phyloP scores from a whole-genome alignment of 2,797 vertebrate genomes.

The Sebastes steindachneri region DNA sequence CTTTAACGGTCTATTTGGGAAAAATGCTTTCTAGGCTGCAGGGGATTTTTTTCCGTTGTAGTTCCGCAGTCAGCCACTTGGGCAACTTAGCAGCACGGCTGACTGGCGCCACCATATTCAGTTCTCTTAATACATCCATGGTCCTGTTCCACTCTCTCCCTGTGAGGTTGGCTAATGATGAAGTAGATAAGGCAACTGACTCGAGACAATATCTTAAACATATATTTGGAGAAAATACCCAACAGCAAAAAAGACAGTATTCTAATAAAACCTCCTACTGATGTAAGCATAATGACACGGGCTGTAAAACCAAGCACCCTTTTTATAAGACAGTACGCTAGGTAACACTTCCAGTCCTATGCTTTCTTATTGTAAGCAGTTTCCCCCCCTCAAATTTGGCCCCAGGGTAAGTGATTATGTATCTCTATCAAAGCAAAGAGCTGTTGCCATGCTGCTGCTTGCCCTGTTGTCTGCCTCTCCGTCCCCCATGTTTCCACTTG shows the following conservation, averaged over 20 bases:
- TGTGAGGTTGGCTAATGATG: not conserved
- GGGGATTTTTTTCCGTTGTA: not conserved
- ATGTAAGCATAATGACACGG: not conserved
- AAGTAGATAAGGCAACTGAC: constrained; percentile 2
- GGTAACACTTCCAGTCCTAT: not conserved
- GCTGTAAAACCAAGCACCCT: constrained; percentile 14
- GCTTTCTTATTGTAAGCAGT: constrained; percentile 3
- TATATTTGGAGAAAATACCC: constrained; percentile 8
- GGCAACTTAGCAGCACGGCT: not conserved
- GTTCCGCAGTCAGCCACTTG: not conserved
- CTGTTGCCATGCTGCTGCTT: constrained; percentile 48
- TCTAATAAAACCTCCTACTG: not conserved
- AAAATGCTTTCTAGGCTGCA: not conserved
- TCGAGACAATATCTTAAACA: not conserved
- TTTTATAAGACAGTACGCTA: not conserved
- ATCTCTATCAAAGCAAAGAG: constrained; percentile 14
- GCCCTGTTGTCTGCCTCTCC: constrained; percentile 45
- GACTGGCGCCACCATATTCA: not conserved
- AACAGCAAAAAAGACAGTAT: not conserved
- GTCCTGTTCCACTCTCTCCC: not conserved
- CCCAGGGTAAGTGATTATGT: not conserved
- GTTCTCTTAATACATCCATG: constrained; percentile 3
- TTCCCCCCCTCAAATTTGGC: not conserved
- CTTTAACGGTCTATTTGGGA: not conserved
- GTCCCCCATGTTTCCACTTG: constrained; percentile 69